A percentile compares a stretch with the other conserved stretches of the same genome.
Evolutionary conservation across 2,797 vertebrate genomes (phyloP).

Genomic region (Poeciliopsis infans): DNA sequence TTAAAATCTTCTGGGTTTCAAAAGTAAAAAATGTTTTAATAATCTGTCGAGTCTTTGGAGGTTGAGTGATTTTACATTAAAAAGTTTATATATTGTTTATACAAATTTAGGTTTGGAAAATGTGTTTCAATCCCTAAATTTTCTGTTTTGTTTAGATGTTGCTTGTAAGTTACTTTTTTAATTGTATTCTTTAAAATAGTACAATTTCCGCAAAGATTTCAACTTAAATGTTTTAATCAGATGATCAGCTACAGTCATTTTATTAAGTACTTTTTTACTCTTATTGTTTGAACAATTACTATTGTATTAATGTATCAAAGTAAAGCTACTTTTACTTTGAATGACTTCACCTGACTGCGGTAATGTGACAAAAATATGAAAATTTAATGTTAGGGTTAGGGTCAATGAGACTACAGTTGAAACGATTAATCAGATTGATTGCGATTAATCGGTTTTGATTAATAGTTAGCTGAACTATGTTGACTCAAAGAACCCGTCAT

Average conservation of each 20-base stretch:
- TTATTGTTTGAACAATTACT: no score
- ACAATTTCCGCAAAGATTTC: neutral
- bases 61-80: neutral
- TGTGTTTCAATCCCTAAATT: no score
- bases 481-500: neutral
- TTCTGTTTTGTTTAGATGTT: neutral
- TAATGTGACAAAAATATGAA: neutral
- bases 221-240: neutral
- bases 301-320: no score
- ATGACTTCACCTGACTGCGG: neutral
- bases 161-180: neutral
- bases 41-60: neutral
- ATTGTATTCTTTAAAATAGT: neutral
- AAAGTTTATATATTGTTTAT: neutral
- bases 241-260: no score
- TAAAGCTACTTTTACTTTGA: no score
- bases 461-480: neutral
- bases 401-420: neutral
- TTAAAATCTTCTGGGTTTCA: no score
- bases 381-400: neutral
- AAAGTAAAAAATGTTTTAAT: no score
- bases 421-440: neutral
- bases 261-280: no score
- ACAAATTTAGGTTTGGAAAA: no score
- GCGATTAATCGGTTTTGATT: neutral